Base-by-base conservation (phyloP, 2,113 vertebrate genomes). In the Ariopsis seemanni region DNA sequence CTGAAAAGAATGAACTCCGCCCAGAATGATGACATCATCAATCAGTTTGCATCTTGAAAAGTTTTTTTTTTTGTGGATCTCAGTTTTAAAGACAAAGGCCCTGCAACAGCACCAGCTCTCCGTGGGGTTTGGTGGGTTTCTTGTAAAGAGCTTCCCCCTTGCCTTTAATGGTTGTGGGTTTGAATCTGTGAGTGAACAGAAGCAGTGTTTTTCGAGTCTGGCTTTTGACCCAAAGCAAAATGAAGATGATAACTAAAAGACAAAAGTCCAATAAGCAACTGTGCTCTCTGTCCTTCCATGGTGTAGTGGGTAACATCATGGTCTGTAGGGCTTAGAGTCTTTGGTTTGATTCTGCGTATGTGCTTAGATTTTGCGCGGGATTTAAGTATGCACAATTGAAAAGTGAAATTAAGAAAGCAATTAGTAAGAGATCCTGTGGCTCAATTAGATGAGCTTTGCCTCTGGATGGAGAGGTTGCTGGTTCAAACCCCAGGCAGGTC, bases 231-330 rank as follows among this genome's bases (percentile, higher is more conserved):
- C 15, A 58, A 58, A 17, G 57, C 4, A 5, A 58, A 58, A 58
- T 58, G 57, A 58, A 58, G 57, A 18, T 58, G 57, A 58, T 58
- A 57, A 17, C 15, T 17, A 42, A 42, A 42, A 42, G 42, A 42
- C 42, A 42, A 42, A 42, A 42, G 20, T 74, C 71, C 42, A 74
- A 25, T 48, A 74, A 42, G 71, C 71, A 48, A 48, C 0, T 6
- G 42, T 0, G 0, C 1, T 5, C 0, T n/a, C 7, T 11, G 7
- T 9, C 20, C 9, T 12, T 25, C 18, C 4, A 20, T 50, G 42
- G 72, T 22, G 18, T 22, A 50, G 18, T 48, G 71, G 71, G 11
- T 75, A 25, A 20, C 6, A 1, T 25, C 72, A 50, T 75, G 42
- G 72, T 22, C 3, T 25, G 7, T 50, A 9, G 7, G 50, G 72